Evolutionary conservation across 2,888 invertebrate species (phyloP), one percentile per base, ranked within the genome.

Genomic region (Scaptomyza parva): DNA sequence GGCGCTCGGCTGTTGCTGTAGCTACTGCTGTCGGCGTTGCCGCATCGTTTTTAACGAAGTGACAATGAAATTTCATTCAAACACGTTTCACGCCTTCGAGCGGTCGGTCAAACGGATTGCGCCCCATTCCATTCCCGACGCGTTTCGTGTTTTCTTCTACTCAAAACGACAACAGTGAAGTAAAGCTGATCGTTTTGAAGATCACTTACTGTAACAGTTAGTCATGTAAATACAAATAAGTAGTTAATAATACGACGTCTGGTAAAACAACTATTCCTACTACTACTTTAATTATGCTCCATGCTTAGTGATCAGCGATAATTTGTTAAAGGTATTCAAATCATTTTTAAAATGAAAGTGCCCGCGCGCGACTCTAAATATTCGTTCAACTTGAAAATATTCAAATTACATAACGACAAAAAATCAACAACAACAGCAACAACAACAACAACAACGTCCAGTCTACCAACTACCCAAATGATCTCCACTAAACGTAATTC

Each of bases 331-430:
- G n/a, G 14, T 47, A 45, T 51, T 55, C 30, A 54, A 30, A 60
- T 45, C 22, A 30, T 26, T 65, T 76, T 71, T 47, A 89, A 75
- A 74, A 90, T 91, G 90, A 90, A 90, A 88, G 79, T 88, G 40
- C 78, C 86, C 55, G 70, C 80, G 59, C 86, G 87, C 68, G 85
- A 76, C 58, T 80, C 84, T 14, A 91, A 89, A 70, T 90, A 82
- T 86, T 89, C 90, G 40, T 78, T 88, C 61, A 89, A 91, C 85
- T 90, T 91, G 70, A 90, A 90, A 83, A 86, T 88, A 71, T 86
- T 90, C 50, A 90, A 90, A 84, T 78, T 90, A 66, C 91, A 88
- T 81, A 79, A 82, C 86, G 89, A 86, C 58, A 86, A 89, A 60
- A 89, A 89, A 74, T 44, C 75, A 43, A 22, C 59, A 39, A 12